These are phyloP conservation scores for Micromesistius poutassou DNA, from an alignment of 2,797 vertebrate genomes.

Conservation along the genomic window DNA sequence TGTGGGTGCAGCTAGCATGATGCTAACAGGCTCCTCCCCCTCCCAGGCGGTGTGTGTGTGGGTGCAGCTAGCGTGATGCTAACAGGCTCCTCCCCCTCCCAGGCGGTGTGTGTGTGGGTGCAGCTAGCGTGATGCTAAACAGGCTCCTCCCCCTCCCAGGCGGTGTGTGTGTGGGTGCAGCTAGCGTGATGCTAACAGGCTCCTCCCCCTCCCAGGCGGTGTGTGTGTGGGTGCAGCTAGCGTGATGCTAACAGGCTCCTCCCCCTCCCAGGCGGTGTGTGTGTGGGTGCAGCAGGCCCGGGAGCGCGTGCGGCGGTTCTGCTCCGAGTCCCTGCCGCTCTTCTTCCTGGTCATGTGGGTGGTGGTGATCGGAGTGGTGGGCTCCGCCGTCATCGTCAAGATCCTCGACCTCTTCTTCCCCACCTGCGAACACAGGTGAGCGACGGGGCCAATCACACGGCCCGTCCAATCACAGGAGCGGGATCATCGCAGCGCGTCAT, in stretches of 20 bases:
- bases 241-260: background rate
- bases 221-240: too few species aligned
- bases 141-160: background rate
- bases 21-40: too few species aligned
- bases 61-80: background rate
- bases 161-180: background rate
- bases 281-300: slow-evolving; percentile 84
- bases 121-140: background rate
- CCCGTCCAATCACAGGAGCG: too few species aligned
- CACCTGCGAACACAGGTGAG: slow-evolving; percentile 84
- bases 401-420: slow-evolving; percentile 86
- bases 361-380: slow-evolving; percentile 81
- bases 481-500: too few species aligned
- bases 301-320: slow-evolving; percentile 80
- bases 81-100: too few species aligned
- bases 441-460: slow-evolving; percentile 18
- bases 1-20: too few species aligned
- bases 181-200: background rate
- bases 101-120: too few species aligned
- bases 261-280: slow-evolving; percentile 80
- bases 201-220: too few species aligned
- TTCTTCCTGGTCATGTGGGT: slow-evolving; percentile 88
- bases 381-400: slow-evolving; percentile 84
- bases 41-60: slow-evolving; percentile 77
- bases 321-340: slow-evolving; percentile 80